phyloP scores from a whole-genome alignment of 1,140 invertebrate species.

The Pachypeltis micranthus region DNA sequence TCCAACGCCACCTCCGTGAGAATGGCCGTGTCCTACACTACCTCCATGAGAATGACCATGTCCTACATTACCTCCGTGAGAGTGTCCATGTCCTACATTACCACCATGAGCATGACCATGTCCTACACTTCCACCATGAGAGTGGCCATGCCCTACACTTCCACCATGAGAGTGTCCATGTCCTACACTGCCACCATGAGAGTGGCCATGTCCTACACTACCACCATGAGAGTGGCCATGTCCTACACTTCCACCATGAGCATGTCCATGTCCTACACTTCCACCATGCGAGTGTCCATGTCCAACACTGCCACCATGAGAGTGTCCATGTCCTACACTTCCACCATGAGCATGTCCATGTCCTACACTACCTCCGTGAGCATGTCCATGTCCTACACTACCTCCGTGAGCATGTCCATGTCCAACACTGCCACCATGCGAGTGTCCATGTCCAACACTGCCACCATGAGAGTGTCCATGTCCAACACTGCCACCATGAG shows the following conservation, averaged over 20 bases:
- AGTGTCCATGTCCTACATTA: slow-evolving; percentile 15
- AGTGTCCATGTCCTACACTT: slow-evolving; percentile 18
- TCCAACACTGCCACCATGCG: slow-evolving; percentile 14
- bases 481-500: slow-evolving; percentile 14
- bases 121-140: slow-evolving; percentile 13
- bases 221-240: slow-evolving; percentile 20
- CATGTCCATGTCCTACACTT: slow-evolving; percentile 16
- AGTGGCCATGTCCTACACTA: slow-evolving; percentile 16
- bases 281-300: slow-evolving; percentile 18
- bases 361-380: slow-evolving; percentile 16
- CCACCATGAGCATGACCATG: slow-evolving; percentile 18
- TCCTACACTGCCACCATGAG: slow-evolving; percentile 17
- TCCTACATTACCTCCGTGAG: slow-evolving; percentile 17
- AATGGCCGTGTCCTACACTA: slow-evolving; percentile 12
- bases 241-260: slow-evolving; percentile 16
- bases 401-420: slow-evolving; percentile 18
- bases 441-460: slow-evolving; percentile 16
- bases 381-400: slow-evolving; percentile 16
- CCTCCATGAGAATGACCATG: slow-evolving; percentile 17
- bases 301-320: slow-evolving; percentile 17
- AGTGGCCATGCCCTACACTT: slow-evolving; percentile 16
- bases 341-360: slow-evolving; percentile 19
- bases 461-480: slow-evolving; percentile 18
- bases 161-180: slow-evolving; percentile 19
- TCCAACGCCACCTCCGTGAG: slow-evolving; percentile 15